Evolutionary conservation across 2,113 vertebrate genomes (phyloP), one percentile per base, ranked within the genome.

Genomic region (Rhabdornis inornatus): DNA sequence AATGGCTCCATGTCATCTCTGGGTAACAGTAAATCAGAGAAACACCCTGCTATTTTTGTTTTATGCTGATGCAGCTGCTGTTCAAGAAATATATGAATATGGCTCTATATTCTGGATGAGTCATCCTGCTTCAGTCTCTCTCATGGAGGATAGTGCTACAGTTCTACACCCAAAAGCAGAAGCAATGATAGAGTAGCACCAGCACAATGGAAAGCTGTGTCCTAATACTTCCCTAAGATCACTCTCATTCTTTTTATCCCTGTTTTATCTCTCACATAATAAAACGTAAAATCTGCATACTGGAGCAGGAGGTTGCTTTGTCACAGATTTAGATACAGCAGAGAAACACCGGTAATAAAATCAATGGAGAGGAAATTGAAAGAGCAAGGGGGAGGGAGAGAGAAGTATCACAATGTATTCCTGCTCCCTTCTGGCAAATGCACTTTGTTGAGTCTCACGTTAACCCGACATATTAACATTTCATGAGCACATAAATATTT

Each of bases 401-500:
- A 71, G 63, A 83, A 71, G 44, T 44, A 68, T 23, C 19, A 3
- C 1, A 42, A 69, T 87, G 63, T 56, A 69, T 61, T 76, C 70
- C 65, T 30, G 33, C 93, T 95, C 1, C 11, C 88, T 95, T 71
- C 93, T 95, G 77, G 76, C 2, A 91, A 95, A 90, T 15, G 47
- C 70, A 66, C 95, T 94, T 93, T 68, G 78, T 90, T 55, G 90
- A 81, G 92, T 93, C 93, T 93, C 88, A 66, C 91, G 97, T 97
- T 97, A 97, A 89, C 90, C 35, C 10, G 5, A 94, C 75, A 60
- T 24, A 96, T 97, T 97, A 98, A 98, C 96, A 96, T 97, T 98
- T 98, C 96, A 97, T 92, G 96, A 97, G 81, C 15, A 18, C 92
- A 89, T 98, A 95, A 96, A 98, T 98, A 97, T 96, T 97, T 97